phyloP scores from a whole-genome alignment of 2,888 invertebrate genomes.

The Trachelus troglodyta region DNA sequence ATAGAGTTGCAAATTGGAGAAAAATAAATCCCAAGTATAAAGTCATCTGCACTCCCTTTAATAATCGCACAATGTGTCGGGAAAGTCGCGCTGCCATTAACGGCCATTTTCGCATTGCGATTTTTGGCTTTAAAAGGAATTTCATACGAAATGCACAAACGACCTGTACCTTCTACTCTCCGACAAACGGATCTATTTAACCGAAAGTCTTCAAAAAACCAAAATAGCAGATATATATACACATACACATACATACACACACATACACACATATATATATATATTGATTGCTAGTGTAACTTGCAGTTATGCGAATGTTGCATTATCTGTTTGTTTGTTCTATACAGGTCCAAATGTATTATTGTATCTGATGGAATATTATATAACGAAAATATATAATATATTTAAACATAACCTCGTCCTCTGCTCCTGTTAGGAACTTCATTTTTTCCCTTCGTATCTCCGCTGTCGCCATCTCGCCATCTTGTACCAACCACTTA shows the following conservation, averaged over 20 bases:
- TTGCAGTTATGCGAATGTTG: conserved; percentile 56
- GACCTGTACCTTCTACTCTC: conserved; percentile 51
- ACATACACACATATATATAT: conserved; percentile 42
- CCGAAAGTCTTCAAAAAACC: conserved; percentile 57
- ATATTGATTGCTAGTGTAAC: conserved; percentile 54
- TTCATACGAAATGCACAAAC: conserved; percentile 40
- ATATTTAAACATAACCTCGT: conserved; percentile 34
- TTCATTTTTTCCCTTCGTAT: not conserved
- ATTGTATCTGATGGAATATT: conserved; percentile 61
- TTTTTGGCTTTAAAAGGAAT: conserved; percentile 19
- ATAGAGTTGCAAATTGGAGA: not conserved
- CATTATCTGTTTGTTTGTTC: conserved; percentile 61
- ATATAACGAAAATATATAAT: conserved; percentile 52
- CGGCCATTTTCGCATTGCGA: not conserved
- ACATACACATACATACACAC: conserved; percentile 22
- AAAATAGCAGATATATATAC: conserved; percentile 33
- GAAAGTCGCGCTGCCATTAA: not conserved
- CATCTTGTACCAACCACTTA: not conserved
- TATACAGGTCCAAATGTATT: conserved; percentile 61
- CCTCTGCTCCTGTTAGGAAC: not conserved
- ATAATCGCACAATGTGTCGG: not conserved
- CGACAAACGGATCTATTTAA: conserved; percentile 46
- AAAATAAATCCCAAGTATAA: not conserved
- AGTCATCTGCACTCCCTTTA: not conserved
- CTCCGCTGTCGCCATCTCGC: not conserved